These are phyloP conservation scores for Dendrolimus pini DNA, from an alignment of 2,888 invertebrate genomes.

Conservation along the genomic window DNA sequence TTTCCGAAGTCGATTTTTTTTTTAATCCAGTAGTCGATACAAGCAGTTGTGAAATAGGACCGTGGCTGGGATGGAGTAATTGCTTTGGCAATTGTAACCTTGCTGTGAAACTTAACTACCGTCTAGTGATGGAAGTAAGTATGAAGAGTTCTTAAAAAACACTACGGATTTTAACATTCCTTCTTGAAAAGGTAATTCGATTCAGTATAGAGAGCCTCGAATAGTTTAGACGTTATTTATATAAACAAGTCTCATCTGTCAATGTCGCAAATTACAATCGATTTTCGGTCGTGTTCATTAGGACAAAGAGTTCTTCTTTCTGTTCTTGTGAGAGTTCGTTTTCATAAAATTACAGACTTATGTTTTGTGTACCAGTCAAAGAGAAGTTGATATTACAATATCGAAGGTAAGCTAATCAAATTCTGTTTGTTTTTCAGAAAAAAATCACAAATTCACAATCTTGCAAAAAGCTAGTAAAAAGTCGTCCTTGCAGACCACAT, in stretches of 20 bases:
- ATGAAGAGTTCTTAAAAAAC: too few relatives aligned
- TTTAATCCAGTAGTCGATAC: background rate
- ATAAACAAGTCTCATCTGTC: too few relatives aligned
- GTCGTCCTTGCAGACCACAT: constrained; percentile 44
- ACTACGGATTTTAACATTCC: too few relatives aligned
- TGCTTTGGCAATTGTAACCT: constrained; percentile 57
- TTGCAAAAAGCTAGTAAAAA: constrained; percentile 51
- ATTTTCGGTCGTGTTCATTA: background rate
- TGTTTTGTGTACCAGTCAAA: too few relatives aligned
- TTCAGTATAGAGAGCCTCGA: too few relatives aligned
- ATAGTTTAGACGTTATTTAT: too few relatives aligned
- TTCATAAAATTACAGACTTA: too few relatives aligned
- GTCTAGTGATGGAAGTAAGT: constrained; percentile 40
- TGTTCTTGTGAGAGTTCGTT: too few relatives aligned
- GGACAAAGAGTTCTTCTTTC: background rate
- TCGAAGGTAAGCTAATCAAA: too few relatives aligned
- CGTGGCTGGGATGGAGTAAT: constrained; percentile 62
- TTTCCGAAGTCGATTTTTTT: background rate
- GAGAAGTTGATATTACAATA: too few relatives aligned
- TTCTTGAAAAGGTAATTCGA: too few relatives aligned
- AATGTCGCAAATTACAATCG: too few relatives aligned
- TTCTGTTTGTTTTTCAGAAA: constrained; percentile 21
- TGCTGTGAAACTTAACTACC: constrained; percentile 60
- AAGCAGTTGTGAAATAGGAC: constrained; percentile 39
- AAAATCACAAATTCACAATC: constrained; percentile 26